Evolutionary conservation across 2,113 vertebrate species (phyloP).

Genomic region (Mus spicilegus): DNA sequence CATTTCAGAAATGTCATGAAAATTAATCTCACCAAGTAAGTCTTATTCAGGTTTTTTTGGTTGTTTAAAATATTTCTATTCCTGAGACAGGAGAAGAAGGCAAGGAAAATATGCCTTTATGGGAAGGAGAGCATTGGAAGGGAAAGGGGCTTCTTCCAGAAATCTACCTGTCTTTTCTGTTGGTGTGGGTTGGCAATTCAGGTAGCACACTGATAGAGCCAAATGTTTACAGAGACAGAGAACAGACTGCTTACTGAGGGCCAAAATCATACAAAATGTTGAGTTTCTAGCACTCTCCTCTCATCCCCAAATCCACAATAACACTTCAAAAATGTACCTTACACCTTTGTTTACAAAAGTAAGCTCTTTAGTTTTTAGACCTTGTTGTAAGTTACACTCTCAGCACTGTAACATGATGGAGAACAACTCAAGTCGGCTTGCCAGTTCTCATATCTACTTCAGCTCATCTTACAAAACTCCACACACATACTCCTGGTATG

Average conservation of each 20-base stretch:
- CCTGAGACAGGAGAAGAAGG: too few relatives aligned
- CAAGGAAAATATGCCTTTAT: background rate
- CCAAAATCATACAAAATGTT: background rate
- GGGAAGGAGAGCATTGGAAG: too few relatives aligned
- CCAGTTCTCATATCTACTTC: background rate
- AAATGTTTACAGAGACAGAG: background rate
- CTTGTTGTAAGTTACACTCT: background rate
- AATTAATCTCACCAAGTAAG: background rate
- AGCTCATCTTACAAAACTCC: too few relatives aligned
- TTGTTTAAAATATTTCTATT: background rate
- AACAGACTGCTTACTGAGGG: background rate
- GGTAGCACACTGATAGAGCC: background rate
- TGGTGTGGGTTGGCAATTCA: background rate
- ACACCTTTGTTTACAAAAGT: background rate
- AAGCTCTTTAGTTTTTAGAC: background rate
- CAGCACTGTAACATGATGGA: background rate
- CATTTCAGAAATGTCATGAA: background rate
- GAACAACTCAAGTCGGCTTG: accelerated
- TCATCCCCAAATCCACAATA: too few relatives aligned
- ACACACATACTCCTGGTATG: accelerated
- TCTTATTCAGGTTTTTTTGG: background rate
- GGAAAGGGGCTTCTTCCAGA: accelerated
- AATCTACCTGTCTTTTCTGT: too few relatives aligned
- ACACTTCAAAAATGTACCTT: background rate
- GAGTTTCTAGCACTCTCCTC: background rate